These are phyloP conservation scores for Ceratitis capitata DNA, from an alignment of 1,140 invertebrate genomes.

Conservation along the genomic window DNA sequence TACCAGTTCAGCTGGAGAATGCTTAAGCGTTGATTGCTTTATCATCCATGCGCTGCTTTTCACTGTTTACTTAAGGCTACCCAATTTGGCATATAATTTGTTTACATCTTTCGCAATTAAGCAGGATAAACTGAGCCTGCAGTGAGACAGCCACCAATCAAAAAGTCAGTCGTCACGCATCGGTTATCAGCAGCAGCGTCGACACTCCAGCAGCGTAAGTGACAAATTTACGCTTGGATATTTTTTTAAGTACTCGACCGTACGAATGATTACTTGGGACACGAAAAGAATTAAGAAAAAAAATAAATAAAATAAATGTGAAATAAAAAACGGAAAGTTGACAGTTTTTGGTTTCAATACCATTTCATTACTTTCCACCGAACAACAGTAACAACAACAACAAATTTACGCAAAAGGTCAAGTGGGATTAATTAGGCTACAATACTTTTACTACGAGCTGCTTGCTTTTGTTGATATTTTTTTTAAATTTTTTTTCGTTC, in stretches of 20 bases:
- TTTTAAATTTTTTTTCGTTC: neutral
- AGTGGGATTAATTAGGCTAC: conserved; percentile 1
- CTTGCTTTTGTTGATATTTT: neutral
- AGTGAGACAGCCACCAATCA: neutral
- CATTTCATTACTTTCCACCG: neutral
- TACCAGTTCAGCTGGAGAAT: too few relatives aligned
- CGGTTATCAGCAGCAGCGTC: neutral
- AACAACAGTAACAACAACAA: neutral
- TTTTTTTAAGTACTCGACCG: conserved; percentile 9
- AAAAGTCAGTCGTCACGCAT: neutral
- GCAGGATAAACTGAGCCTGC: neutral
- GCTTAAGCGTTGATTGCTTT: too few relatives aligned
- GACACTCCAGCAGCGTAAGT: neutral
- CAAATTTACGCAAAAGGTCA: neutral
- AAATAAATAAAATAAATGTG: neutral
- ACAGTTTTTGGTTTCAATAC: neutral
- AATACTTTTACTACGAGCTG: neutral
- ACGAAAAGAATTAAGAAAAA: neutral
- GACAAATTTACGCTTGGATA: conserved; percentile 1
- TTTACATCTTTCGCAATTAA: conserved; percentile 18
- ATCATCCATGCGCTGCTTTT: neutral
- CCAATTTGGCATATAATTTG: conserved; percentile 10
- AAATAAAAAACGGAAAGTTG: neutral
- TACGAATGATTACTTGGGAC: neutral
- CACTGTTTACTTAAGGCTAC: neutral